Evolutionary conservation across 2,797 vertebrate genomes (phyloP), one percentile per base, ranked within the genome.

Genomic region (Eulemur rubriventer): DNA sequence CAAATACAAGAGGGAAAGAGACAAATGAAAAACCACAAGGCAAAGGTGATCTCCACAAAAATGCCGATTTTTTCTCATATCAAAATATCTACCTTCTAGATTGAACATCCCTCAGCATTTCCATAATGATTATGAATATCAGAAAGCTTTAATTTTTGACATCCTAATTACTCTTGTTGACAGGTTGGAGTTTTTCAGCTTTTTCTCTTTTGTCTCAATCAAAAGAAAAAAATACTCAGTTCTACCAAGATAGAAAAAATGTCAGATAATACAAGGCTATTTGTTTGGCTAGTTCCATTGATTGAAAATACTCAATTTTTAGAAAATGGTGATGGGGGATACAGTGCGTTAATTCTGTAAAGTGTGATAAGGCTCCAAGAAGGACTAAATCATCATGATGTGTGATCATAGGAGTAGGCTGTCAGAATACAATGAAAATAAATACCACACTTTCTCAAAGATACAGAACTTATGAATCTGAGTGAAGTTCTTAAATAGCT

Each of bases 351-450:
- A 97, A 90, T 95, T 98, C 96, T 95, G 61, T 89, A 94, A 75
- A 89, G 22, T 59, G 48, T 96, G 94, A 97, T 94, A 98, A 97
- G 24, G n/a, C 38, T 97, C 78, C 95, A 86, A 96, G 87, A 94
- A 96, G 70, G 69, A 95, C 41, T 41, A 73, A 92, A 92, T 91
- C 93, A 96, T 96, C 80, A n/a, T 85, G 95, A 97, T 90, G 26
- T 11, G 94, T 97, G 93, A 96, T 97, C 96, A 95, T 88, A 96
- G 20, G n/a, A 30, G 82, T 93, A 92, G 52, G 52, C 38, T 97
- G 85, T 97, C 96, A 98, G 92, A 97, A 95, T 72, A 96, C 81
- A 97, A 95, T 96, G 50, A 84, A 97, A 98, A 85, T 85, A 97
- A 97, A 95, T 81, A 95, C 26, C 24, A 46, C 73, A 79, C 78